Conservation (phyloP, 2,888 invertebrate genomes). For the Tenthredo distinguenda region DNA sequence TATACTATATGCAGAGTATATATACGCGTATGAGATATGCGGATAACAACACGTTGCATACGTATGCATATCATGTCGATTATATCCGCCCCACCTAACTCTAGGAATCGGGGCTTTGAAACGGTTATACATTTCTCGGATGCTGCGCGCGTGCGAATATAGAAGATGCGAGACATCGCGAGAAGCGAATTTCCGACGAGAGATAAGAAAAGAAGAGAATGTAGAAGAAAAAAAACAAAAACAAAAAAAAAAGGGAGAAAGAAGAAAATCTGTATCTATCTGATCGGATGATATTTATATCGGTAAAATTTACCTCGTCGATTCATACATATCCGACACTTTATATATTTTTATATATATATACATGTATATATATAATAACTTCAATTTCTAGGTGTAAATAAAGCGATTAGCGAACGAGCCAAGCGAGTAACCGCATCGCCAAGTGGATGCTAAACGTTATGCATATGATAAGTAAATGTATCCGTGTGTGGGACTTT, state of each 20-base stretch:
- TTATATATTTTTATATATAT: not conserved
- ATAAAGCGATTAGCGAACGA: not conserved
- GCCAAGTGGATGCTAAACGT: not conserved
- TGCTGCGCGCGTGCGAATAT: not conserved
- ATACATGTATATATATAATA: not conserved
- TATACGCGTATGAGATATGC: not conserved
- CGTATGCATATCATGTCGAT: not conserved
- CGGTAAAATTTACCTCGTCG: not conserved
- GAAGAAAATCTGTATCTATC: too few species aligned
- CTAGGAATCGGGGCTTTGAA: slow-evolving; percentile 29
- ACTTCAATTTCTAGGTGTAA: not conserved
- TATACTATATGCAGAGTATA: too few species aligned
- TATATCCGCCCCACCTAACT: slow-evolving; percentile 25
- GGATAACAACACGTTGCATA: not conserved
- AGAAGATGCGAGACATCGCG: not conserved
- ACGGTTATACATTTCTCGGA: slow-evolving; percentile 2
- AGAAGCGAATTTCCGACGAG: not conserved
- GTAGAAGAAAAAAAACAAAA: too few species aligned
- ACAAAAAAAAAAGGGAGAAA: not conserved
- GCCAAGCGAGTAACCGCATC: not conserved
- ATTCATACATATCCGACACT: not conserved
- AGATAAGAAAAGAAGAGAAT: not conserved
- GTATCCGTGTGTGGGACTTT: not conserved
- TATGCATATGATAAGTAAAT: not conserved
- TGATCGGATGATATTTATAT: too few species aligned